A percentile compares a stretch with the other conserved stretches of the same genome.
phyloP scores from a whole-genome alignment of 2,113 vertebrate species.

The Albula glossodonta region DNA sequence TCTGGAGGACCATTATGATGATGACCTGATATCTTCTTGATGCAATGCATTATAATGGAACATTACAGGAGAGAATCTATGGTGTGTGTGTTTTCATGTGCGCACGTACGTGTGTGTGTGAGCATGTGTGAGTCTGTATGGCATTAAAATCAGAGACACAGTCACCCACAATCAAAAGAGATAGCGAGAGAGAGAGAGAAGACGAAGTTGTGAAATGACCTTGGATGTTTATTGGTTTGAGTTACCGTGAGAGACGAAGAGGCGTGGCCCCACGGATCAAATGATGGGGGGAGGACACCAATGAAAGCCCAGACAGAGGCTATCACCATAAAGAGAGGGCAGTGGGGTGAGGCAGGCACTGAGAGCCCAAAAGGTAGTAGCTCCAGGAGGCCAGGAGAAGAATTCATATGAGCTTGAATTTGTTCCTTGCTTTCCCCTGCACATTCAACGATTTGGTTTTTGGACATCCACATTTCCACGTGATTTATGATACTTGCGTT shows the following conservation, averaged over 20 bases:
- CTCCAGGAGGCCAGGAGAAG: not conserved
- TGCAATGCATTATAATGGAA: not conserved
- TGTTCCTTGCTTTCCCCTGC: not conserved
- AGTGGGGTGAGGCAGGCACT: not conserved
- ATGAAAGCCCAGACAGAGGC: not conserved
- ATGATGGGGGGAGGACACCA: not conserved
- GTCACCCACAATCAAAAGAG: not conserved
- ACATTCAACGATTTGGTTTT: not conserved
- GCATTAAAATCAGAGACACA: not conserved
- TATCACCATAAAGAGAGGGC: not conserved
- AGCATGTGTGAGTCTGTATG: no score
- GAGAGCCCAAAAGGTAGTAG: not conserved
- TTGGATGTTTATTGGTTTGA: conserved; percentile 19
- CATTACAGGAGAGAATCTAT: not conserved
- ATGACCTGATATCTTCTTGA: not conserved
- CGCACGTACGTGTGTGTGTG: not conserved
- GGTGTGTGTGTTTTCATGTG: not conserved
- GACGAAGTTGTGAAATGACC: not conserved
- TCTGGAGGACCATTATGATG: not conserved
- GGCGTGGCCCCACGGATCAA: not conserved
- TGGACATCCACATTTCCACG: not conserved
- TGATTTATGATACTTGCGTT: not conserved
- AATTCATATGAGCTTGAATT: not conserved
- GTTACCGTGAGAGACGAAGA: not conserved
- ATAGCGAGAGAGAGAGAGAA: not conserved